Percentiles rank a stretch among this genome's conserved stretches.
phyloP scores from a whole-genome alignment of 2,888 invertebrate species.

The Bembecia ichneumoniformis region DNA sequence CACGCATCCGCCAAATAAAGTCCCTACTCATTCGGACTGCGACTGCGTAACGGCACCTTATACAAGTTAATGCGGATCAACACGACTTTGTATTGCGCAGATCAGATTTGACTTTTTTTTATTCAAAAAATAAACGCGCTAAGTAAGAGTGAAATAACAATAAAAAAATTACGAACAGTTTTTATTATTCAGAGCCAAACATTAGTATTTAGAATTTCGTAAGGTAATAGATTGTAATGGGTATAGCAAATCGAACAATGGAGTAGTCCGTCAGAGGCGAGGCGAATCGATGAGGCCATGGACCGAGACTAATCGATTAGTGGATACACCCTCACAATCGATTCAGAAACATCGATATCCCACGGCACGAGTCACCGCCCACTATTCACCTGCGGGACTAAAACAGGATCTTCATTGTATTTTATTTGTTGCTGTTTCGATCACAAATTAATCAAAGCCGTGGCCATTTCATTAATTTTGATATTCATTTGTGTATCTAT shows the following conservation, averaged over 20 bases:
- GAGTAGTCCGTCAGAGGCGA: slow-evolving; percentile 6
- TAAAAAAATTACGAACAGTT: too few relatives aligned
- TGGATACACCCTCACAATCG: slow-evolving; percentile 11
- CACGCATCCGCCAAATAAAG: too few relatives aligned
- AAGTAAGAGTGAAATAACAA: too few relatives aligned
- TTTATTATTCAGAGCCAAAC: too few relatives aligned
- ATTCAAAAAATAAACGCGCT: too few relatives aligned
- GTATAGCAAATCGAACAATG: neutral
- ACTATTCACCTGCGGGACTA: neutral
- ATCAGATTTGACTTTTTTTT: too few relatives aligned
- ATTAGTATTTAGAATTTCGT: neutral
- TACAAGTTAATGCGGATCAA: too few relatives aligned
- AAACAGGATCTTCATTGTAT: neutral
- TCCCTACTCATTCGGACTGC: too few relatives aligned
- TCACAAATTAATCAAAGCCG: neutral
- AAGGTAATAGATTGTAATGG: neutral
- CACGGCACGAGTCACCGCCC: slow-evolving; percentile 9
- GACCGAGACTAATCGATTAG: slow-evolving; percentile 22
- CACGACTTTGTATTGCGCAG: too few relatives aligned
- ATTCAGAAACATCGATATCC: slow-evolving; percentile 14
- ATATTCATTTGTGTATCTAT: too few relatives aligned
- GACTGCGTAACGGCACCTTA: too few relatives aligned
- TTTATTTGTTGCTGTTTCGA: neutral
- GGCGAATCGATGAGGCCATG: slow-evolving; percentile 18
- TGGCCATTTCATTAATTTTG: too few relatives aligned